phyloP scores from a whole-genome alignment of 2,113 vertebrate genomes.

The Heliornis fulica region DNA sequence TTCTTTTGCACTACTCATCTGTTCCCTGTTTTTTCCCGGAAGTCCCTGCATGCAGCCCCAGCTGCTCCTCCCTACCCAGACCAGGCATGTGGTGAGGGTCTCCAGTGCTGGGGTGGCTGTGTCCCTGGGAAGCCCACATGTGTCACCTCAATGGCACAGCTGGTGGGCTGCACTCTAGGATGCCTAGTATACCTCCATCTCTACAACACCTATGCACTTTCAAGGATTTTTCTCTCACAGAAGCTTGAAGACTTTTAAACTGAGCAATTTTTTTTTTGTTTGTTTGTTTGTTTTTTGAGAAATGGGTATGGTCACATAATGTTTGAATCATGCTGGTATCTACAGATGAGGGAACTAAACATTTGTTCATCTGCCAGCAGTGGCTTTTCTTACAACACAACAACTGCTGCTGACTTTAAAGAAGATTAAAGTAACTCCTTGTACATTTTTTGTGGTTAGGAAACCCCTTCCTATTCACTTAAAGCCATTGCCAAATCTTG shows the following conservation, averaged over 20 bases:
- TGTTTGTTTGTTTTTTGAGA: too few relatives aligned
- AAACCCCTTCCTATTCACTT: background rate
- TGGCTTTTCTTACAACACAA: background rate
- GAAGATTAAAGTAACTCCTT: background rate
- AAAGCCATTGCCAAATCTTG: background rate
- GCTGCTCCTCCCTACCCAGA: background rate
- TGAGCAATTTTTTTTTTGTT: background rate
- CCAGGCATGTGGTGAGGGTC: background rate
- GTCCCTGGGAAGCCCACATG: background rate
- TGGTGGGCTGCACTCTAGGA: fast-evolving
- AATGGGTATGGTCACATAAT: background rate
- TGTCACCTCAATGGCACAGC: background rate
- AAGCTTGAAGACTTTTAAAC: background rate
- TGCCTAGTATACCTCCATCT: background rate
- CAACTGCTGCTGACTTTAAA: background rate
- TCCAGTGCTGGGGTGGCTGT: fast-evolving
- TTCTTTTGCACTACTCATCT: background rate
- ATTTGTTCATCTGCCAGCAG: background rate
- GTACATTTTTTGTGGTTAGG: background rate
- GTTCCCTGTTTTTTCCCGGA: background rate
- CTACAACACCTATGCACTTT: fast-evolving
- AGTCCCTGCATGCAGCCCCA: background rate
- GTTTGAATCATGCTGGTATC: background rate
- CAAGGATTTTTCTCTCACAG: background rate
- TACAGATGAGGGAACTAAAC: background rate